Base-by-base conservation (phyloP, 2,888 invertebrate genomes). In the Drosophila algonquin region DNA sequence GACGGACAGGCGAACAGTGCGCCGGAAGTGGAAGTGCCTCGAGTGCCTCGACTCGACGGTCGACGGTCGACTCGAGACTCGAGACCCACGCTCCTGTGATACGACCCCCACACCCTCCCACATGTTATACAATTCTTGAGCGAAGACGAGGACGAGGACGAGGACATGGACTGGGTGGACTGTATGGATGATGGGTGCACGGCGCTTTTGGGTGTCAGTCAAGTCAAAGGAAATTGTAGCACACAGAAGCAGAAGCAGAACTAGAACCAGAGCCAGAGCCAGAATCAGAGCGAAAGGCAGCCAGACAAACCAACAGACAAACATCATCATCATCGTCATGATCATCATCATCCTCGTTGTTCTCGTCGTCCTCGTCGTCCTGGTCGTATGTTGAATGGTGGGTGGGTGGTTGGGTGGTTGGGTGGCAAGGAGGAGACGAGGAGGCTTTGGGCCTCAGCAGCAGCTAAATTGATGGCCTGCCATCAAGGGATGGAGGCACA, bases 151-250 rank as follows among this genome's bases (percentile, higher is more conserved):
- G 40, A 40, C 40, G 40, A 40, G 40, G 40, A 40, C 40, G 55
- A 18, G 35, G 47, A 18, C 62, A 30, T 55, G 72, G 65, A 57
- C 68, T 21, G 21, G 67, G 60, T 32, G 51, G 61, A 68, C 35
- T 40, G 40, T 14, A 2, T 7, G 40, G 40, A n/a, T 63, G 77
- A 47, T 60, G 57, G 67, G 55, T 79, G 78, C 80, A 85, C 76
- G 77, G 73, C 62, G 76, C 72, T 72, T 79, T 77, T 79, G 85
- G 85, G 75, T 85, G 85, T 82, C 85, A 87, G 87, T 87, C 85
- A 85, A 87, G 85, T 85, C 85, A 86, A 86, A 86, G 85, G 85
- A 86, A 86, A 86, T 86, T 86, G 85, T 85, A 77, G 77, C 85
- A 59, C 73, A 74, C 76, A 27, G 12, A 44, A 40, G 55, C 50